phyloP scores from a whole-genome alignment of 2,113 vertebrate genomes.

The Conger conger region DNA sequence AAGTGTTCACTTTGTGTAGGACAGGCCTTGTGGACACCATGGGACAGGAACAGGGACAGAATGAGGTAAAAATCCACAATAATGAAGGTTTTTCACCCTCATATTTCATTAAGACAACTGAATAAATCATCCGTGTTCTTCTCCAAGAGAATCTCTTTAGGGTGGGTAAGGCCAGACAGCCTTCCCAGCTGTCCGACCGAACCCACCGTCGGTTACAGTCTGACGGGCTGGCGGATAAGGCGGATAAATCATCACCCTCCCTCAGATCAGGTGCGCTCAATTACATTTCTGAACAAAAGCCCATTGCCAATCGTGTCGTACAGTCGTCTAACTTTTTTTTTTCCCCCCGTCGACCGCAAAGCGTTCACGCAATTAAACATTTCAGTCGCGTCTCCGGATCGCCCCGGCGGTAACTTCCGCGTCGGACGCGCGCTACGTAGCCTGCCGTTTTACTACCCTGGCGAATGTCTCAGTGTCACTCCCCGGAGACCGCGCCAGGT shows the following conservation, averaged over 20 bases:
- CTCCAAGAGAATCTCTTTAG: neutral
- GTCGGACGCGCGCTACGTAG: neutral
- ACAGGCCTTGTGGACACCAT: neutral
- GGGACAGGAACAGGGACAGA: neutral
- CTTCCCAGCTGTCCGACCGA: neutral
- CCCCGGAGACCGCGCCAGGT: neutral
- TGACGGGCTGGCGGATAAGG: neutral
- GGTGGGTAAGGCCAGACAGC: neutral
- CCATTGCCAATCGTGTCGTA: neutral
- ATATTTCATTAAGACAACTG: neutral
- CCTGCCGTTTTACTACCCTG: neutral
- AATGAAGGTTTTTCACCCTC: neutral
- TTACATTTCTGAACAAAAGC: neutral
- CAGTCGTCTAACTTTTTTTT: neutral
- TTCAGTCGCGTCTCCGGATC: slow-evolving; percentile 2
- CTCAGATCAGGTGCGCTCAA: neutral
- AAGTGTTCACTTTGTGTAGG: too few relatives aligned
- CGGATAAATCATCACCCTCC: neutral
- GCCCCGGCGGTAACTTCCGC: neutral
- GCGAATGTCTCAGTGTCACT: neutral
- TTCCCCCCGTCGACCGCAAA: neutral
- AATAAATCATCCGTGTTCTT: neutral
- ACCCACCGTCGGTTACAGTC: neutral
- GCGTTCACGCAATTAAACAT: neutral
- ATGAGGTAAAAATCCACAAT: neutral